These are phyloP conservation scores for Drosophila ercepeae DNA, from an alignment of 1,140 invertebrate species.

Conservation along the genomic window DNA sequence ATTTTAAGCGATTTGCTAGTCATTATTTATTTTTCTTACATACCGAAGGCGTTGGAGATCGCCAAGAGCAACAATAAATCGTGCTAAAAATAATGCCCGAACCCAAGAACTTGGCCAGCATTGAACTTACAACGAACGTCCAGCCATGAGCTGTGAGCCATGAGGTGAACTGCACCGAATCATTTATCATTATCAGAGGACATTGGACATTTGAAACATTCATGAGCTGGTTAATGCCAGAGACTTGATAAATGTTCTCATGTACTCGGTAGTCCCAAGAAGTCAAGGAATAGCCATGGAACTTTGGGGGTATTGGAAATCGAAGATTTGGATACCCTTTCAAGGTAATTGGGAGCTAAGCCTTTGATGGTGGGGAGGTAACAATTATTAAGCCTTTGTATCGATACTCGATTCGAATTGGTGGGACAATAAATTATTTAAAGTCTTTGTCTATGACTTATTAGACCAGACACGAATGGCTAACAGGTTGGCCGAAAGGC, in stretches of 20 bases:
- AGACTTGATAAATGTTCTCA: constrained; percentile 46
- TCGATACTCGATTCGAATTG: constrained; percentile 63
- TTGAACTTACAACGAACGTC: constrained; percentile 61
- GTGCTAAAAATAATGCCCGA: constrained; percentile 50
- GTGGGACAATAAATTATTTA: constrained; percentile 40
- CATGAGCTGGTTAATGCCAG: constrained; percentile 52
- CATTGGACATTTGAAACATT: constrained; percentile 64
- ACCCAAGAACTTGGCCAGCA: constrained; percentile 55
- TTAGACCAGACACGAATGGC: constrained; percentile 67
- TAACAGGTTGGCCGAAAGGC: constrained; percentile 61
- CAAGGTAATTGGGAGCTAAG: background rate
- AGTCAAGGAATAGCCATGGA: constrained; percentile 7
- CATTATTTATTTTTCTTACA: constrained; percentile 70
- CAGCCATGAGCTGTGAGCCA: no score
- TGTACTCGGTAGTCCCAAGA: no score
- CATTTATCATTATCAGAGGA: constrained; percentile 73
- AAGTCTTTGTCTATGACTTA: constrained; percentile 38
- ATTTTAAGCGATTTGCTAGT: constrained; percentile 77
- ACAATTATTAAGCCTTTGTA: constrained; percentile 6
- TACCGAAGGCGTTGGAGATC: constrained; percentile 15
- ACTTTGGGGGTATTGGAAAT: background rate
- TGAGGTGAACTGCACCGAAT: no score
- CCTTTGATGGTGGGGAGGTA: no score
- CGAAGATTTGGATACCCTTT: constrained; percentile 6
- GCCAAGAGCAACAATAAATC: constrained; percentile 55